Conservation (phyloP, 2,797 vertebrate species). For the Heteromormyrus szaboi region DNA sequence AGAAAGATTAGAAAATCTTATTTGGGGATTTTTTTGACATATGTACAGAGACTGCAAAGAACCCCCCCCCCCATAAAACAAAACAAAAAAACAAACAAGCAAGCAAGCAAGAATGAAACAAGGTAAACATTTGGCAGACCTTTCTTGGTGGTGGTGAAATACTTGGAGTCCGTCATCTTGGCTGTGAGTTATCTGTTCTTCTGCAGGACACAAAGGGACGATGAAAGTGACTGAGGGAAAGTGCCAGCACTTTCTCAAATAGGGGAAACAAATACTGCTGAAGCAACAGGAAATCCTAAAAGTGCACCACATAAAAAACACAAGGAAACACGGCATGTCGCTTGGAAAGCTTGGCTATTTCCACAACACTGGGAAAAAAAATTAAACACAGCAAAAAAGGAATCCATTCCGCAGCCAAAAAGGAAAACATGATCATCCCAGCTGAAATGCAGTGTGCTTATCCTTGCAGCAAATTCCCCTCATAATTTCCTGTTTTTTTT, state of each 20-base stretch:
- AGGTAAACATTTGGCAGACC: slow-evolving; percentile 55
- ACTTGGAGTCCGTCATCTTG: slow-evolving; percentile 97
- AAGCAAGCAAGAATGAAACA: background rate
- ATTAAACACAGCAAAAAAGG: slow-evolving; percentile 30
- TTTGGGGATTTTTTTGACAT: background rate
- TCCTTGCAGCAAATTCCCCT: slow-evolving; percentile 15
- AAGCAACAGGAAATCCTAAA: slow-evolving; percentile 51
- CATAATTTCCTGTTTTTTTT: slow-evolving; percentile 39
- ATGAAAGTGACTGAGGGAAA: slow-evolving; percentile 13
- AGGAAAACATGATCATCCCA: slow-evolving; percentile 32
- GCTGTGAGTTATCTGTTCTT: slow-evolving; percentile 71
- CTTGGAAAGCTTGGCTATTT: slow-evolving; percentile 24
- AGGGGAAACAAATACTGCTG: slow-evolving; percentile 28
- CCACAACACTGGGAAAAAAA: slow-evolving; percentile 30
- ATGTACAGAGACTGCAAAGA: background rate
- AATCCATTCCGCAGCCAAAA: slow-evolving; percentile 4
- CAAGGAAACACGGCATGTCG: slow-evolving; percentile 47
- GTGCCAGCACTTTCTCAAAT: slow-evolving; percentile 24
- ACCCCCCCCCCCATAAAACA: background rate
- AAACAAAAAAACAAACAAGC: background rate
- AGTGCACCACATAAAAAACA: slow-evolving; percentile 49
- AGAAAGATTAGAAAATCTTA: background rate
- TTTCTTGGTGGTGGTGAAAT: slow-evolving; percentile 99
- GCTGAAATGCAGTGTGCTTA: background rate
- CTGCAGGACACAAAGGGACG: slow-evolving; percentile 47